A percentile compares a stretch with the other conserved stretches of the same genome.
Conservation (phyloP, 2,888 invertebrate species). For the Adelphocoris suturalis region DNA sequence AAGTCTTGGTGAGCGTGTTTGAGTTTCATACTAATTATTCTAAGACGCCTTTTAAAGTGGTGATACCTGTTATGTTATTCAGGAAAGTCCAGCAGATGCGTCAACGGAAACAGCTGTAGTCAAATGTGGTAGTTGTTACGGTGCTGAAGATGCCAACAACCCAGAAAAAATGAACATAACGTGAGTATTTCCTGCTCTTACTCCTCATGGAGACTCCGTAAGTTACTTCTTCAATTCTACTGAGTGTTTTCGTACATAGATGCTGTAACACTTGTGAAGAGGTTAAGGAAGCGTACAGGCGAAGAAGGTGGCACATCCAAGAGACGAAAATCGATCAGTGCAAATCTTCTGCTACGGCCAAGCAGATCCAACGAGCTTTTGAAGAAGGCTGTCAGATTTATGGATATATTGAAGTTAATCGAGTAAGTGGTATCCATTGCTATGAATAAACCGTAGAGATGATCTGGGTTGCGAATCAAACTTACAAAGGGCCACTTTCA, state of each 20-base stretch:
- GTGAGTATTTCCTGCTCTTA: slow-evolving; percentile 76
- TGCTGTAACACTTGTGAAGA: slow-evolving; percentile 99
- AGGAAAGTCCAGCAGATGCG: slow-evolving; percentile 35
- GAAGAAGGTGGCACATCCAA: slow-evolving; percentile 91
- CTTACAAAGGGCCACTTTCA: no score
- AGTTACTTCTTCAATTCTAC: neutral
- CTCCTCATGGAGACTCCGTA: no score
- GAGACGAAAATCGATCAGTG: slow-evolving; percentile 93
- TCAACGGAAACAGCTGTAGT: slow-evolving; percentile 49
- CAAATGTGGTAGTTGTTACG: slow-evolving; percentile 97
- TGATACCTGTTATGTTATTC: neutral
- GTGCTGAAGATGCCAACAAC: slow-evolving; percentile 83
- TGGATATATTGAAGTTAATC: slow-evolving; percentile 95
- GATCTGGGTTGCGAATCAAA: no score
- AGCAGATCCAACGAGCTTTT: slow-evolving; percentile 88
- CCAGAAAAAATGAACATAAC: slow-evolving; percentile 77
- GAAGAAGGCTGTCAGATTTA: slow-evolving; percentile 97
- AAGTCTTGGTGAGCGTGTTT: no score
- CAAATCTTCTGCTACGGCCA: slow-evolving; percentile 88
- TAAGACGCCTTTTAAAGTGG: no score
- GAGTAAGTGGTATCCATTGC: slow-evolving; percentile 81
- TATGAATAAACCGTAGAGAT: no score
- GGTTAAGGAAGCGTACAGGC: slow-evolving; percentile 94
- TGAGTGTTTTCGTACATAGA: slow-evolving; percentile 79
- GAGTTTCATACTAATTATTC: no score